Percentiles rank a stretch among this genome's conserved stretches.
These are phyloP conservation scores for Cataglyphis rosenhaueri DNA, from an alignment of 2,888 invertebrate species.

Conservation along the genomic window DNA sequence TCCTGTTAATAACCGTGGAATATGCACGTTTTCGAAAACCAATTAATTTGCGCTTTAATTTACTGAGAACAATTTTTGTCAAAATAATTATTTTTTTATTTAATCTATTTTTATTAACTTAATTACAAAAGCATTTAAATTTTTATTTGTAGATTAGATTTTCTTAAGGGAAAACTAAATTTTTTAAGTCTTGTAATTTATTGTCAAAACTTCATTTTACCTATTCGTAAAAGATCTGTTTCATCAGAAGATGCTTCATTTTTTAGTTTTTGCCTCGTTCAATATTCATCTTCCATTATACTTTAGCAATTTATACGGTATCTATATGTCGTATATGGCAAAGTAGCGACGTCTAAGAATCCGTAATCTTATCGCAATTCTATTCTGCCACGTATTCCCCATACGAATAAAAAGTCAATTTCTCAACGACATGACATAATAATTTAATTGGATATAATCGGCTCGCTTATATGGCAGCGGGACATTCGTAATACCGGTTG, in stretches of 20 bases:
- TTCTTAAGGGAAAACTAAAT: not conserved
- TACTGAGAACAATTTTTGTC: not conserved
- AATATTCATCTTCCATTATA: constrained; percentile 55
- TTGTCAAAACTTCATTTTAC: not conserved
- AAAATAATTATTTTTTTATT: not conserved
- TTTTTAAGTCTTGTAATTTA: not conserved
- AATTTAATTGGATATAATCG: constrained; percentile 76
- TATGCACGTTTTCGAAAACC: constrained; percentile 27
- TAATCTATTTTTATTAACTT: not conserved
- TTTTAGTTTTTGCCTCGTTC: constrained; percentile 19
- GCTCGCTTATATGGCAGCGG: constrained; percentile 54
- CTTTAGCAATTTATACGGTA: constrained; percentile 59
- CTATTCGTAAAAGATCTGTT: not conserved
- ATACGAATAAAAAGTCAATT: constrained; percentile 78
- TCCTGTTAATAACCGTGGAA: constrained; percentile 32
- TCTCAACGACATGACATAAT: constrained; percentile 75
- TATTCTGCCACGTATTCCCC: constrained; percentile 14
- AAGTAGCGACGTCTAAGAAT: constrained; percentile 68
- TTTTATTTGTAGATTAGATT: not conserved
- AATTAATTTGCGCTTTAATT: constrained; percentile 3
- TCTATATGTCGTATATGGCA: constrained; percentile 74
- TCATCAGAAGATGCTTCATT: not conserved
- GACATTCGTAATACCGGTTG: constrained; percentile 66
- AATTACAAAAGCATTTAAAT: not conserved
- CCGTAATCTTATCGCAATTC: constrained; percentile 26